Conservation (phyloP, 2,797 vertebrate genomes). For the Fringilla coelebs region DNA sequence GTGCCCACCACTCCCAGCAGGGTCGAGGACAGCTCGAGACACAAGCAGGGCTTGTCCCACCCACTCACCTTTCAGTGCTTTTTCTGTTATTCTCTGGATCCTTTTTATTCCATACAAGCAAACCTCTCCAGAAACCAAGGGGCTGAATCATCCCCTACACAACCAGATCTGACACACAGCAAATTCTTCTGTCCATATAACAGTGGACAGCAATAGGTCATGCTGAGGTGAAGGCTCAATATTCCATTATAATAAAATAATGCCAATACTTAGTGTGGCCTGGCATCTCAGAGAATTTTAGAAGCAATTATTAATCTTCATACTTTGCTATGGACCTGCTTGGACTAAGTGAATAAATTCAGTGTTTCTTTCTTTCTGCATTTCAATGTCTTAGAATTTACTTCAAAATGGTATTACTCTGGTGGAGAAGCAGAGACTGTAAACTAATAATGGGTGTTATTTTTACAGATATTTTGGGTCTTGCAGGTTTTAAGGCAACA, state of each 20-base stretch:
- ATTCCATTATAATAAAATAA: constrained; percentile 4
- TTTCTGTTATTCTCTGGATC: not conserved
- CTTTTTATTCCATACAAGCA: not conserved
- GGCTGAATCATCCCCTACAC: constrained; percentile 5
- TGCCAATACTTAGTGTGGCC: not conserved
- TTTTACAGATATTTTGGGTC: not conserved
- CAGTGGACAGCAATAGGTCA: not conserved
- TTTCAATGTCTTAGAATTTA: not conserved
- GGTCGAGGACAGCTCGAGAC: not conserved
- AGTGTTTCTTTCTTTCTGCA: not conserved
- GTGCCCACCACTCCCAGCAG: not conserved
- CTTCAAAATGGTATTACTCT: not conserved
- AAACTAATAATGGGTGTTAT: not conserved
- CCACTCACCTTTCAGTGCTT: not conserved
- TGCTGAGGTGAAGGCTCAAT: constrained; percentile 5
- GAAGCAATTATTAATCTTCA: constrained; percentile 9
- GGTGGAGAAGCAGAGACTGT: not conserved
- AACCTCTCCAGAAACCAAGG: not conserved
- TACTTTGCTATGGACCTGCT: not conserved
- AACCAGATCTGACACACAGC: not conserved
- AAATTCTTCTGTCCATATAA: not conserved
- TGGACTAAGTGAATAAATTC: not conserved
- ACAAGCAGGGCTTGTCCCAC: not conserved
- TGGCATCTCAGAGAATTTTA: not conserved
- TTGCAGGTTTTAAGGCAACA: not conserved